A percentile compares a stretch with the other conserved stretches of the same genome.
Conservation (phyloP, 2,113 vertebrate species). For the Baryphthengus martii region DNA sequence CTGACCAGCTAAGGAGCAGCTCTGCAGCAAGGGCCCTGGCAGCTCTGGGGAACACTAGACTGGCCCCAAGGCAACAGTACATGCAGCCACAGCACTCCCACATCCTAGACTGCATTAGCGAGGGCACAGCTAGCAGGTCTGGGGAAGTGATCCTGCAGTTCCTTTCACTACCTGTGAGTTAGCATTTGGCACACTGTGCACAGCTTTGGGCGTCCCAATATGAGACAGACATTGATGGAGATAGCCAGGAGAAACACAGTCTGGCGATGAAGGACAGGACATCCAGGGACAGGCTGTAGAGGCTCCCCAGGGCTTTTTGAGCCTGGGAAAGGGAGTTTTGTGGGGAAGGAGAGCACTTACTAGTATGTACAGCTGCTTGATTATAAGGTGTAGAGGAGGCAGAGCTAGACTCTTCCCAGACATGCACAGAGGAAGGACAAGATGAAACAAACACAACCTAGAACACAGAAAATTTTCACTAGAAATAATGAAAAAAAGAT, state of each 20-base stretch:
- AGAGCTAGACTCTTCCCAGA: not conserved
- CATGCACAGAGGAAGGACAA: not conserved
- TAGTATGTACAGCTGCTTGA: not conserved
- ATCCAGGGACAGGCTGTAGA: not conserved
- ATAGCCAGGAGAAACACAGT: not conserved
- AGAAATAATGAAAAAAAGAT: not conserved
- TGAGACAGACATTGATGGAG: not conserved
- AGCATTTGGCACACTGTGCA: not conserved
- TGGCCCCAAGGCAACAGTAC: not conserved
- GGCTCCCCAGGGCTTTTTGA: not conserved
- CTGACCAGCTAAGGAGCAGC: not conserved
- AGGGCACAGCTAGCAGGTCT: not conserved
- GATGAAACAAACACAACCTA: not conserved
- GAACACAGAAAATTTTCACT: not conserved
- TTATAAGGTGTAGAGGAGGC: not conserved
- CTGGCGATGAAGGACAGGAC: not conserved
- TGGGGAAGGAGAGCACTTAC: not conserved
- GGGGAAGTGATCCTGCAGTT: not conserved
- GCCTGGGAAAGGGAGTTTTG: not conserved
- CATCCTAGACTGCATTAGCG: not conserved
- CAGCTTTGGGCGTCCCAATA: not conserved
- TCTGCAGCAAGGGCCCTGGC: not conserved
- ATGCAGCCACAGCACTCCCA: not conserved
- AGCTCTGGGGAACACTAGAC: not conserved
- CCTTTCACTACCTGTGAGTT: not conserved